A percentile compares a stretch with the other conserved stretches of the same genome.
phyloP scores from a whole-genome alignment of 2,113 vertebrate species.

The Phaetusa simplex region DNA sequence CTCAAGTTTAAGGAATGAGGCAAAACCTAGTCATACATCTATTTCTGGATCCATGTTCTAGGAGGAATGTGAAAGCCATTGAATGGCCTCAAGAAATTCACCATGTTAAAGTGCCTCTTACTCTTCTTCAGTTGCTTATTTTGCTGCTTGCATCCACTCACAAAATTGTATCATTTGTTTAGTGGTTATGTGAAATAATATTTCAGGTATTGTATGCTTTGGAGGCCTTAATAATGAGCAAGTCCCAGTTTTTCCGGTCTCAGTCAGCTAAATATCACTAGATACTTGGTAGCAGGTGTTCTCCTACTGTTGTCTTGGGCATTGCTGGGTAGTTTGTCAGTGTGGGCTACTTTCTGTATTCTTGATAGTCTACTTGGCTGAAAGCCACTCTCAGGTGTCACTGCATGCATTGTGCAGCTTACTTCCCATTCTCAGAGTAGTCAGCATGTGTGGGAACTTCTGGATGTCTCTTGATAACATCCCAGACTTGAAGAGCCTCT shows the following conservation, averaged over 20 bases:
- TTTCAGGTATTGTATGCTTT: not conserved
- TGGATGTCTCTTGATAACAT: not conserved
- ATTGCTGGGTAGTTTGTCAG: not conserved
- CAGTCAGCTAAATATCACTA: not conserved
- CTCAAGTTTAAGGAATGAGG: not conserved
- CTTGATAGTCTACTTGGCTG: not conserved
- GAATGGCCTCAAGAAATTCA: not conserved
- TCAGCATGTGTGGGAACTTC: not conserved
- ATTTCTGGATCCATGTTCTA: not conserved
- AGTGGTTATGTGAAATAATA: not conserved
- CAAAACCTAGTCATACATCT: not conserved
- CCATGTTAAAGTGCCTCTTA: not conserved
- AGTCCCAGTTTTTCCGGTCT: not conserved
- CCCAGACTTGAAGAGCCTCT: slow-evolving; percentile 15
- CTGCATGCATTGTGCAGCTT: not conserved
- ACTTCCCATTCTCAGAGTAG: not conserved
- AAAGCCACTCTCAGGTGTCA: not conserved
- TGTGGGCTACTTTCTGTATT: not conserved
- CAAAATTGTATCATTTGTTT: not conserved
- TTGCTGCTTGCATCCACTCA: not conserved
- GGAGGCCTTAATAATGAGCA: not conserved
- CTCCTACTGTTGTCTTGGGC: not conserved
- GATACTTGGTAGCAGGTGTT: not conserved
- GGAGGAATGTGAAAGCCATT: not conserved
- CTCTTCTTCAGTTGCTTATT: not conserved